Evolutionary conservation across 2,113 vertebrate species (phyloP).

Genomic region (Melospiza georgiana): DNA sequence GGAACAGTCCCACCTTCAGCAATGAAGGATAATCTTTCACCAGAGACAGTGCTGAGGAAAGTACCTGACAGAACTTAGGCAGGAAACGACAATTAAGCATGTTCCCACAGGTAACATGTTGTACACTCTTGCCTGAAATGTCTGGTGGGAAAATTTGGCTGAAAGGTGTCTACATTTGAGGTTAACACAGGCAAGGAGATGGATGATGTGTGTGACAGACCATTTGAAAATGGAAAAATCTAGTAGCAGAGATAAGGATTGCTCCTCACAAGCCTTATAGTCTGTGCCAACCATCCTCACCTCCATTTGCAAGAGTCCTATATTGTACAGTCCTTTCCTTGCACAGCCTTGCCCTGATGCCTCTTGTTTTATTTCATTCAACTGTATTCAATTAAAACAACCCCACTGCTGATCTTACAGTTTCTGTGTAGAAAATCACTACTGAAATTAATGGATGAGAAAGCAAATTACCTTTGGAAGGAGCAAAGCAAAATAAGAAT

Average conservation of each 20-base stretch:
- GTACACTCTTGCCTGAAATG: neutral
- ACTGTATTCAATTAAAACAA: neutral
- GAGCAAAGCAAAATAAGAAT: neutral
- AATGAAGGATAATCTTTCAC: neutral
- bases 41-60: neutral
- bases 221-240: neutral
- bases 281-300: neutral
- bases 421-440: neutral
- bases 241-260: neutral
- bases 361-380: neutral
- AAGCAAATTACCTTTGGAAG: neutral
- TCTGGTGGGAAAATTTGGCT: neutral
- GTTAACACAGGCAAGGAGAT: neutral
- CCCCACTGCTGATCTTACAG: neutral
- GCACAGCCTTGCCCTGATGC: neutral
- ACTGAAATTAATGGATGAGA: neutral
- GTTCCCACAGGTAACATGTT: neutral
- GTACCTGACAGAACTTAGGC: neutral
- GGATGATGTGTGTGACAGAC: neutral
- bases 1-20: neutral
- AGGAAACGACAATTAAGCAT: neutral
- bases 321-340: neutral
- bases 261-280: neutral
- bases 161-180: neutral
- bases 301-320: neutral